Evolutionary conservation across 2,113 vertebrate genomes (phyloP), one percentile per base, ranked within the genome.

Genomic region (Paramormyrops kingsleyae): DNA sequence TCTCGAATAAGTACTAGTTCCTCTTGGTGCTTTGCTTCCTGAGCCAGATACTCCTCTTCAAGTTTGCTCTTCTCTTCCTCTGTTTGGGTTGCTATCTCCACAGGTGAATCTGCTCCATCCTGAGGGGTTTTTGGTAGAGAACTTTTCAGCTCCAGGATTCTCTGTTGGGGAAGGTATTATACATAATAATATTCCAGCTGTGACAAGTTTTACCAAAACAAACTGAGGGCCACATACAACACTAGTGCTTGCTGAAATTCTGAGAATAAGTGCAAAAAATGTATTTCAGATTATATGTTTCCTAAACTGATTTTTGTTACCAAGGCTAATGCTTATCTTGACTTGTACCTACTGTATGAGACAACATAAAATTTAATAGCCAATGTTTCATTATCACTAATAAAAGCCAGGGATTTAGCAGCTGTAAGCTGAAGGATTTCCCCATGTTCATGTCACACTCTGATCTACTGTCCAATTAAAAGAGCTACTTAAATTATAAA

Each of bases 81-180:
- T 86, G 96, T 90, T 89, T 96, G 93, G 91, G 83, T 83, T 89
- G 92, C 93, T 86, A 96, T 90, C 90, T 97, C 95, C 87, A 96
- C 94, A 46, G 96, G 95, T 1, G 94, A 91, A 42, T 85, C 94
- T 88, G 92, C 94, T 89, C 94, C 96, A 89, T 96, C 95, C 91
- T 97, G 94, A 0, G 95, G 95, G 90, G 90, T 92, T 89, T 96
- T 96, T 53, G 94, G 94, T 93, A 97, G 92, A 83, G 95, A 97
- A 93, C 97, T 99, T 94, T 99, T 97, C 90, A 99, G 93, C 93
- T 99, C 98, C 93, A 99, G 95, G 94, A 98, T 96, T 94, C 95
- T 98, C 99, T 99, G 96, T 91, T 93, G 96, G 90, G 87, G 31
- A 84, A 77, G 88, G 90, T 15, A 42, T 42, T 7, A 77, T 17